phyloP scores from a whole-genome alignment of 2,113 vertebrate genomes.

The Lepidiolamprologus cunningtoni region DNA sequence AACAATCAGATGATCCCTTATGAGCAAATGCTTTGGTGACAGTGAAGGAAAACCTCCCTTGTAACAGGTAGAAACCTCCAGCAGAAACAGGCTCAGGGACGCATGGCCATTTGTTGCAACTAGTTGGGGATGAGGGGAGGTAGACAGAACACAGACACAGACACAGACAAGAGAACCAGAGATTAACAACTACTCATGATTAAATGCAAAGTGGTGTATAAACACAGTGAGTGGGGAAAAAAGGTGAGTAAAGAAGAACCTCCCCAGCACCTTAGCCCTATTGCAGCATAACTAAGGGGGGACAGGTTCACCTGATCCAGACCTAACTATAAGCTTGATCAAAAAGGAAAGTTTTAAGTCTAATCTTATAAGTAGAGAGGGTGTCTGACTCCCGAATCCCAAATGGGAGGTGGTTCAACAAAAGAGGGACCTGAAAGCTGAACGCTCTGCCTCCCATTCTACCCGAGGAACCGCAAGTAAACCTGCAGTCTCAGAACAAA shows the following conservation, averaged over 20 bases:
- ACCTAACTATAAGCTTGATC: neutral
- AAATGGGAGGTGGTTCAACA: neutral
- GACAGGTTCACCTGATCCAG: neutral
- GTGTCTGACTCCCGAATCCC: rapidly evolving
- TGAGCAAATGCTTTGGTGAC: neutral
- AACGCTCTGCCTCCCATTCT: neutral
- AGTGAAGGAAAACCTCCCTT: neutral
- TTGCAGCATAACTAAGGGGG: neutral
- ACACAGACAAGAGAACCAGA: neutral
- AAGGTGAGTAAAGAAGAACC: neutral
- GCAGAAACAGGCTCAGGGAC: neutral
- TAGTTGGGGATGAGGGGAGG: neutral
- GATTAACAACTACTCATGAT: neutral
- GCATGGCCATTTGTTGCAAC: neutral
- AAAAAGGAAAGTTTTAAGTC: neutral
- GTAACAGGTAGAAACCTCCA: neutral
- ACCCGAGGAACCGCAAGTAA: neutral
- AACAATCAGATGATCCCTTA: neutral
- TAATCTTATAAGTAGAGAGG: neutral
- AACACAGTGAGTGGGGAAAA: neutral
- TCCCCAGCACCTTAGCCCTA: neutral
- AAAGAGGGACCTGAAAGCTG: neutral
- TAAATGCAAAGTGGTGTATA: neutral
- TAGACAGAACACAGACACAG: neutral
- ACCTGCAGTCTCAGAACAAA: neutral